Evolutionary conservation across 1,140 invertebrate genomes (phyloP).

Genomic region (Pygmarrhopalites habei): DNA sequence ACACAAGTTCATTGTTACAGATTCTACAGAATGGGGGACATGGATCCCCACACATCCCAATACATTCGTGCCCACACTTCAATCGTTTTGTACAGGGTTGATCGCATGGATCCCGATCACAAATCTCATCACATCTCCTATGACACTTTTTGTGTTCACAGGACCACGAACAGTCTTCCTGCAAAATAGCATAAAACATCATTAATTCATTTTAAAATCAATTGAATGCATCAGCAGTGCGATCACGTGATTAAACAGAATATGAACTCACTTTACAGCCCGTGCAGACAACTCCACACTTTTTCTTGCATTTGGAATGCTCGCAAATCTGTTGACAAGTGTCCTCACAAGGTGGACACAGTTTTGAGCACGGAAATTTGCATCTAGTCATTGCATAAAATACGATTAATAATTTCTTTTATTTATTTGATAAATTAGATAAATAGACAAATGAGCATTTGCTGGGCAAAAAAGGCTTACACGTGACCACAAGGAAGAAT

Average conservation of each 20-base stretch:
- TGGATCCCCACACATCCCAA: constrained; percentile 58
- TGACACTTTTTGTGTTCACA: constrained; percentile 54
- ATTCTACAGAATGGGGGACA: constrained; percentile 47
- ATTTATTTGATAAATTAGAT: not conserved
- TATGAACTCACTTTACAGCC: constrained; percentile 54
- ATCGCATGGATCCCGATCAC: constrained; percentile 49
- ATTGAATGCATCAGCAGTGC: constrained; percentile 54
- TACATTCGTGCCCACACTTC: constrained; percentile 11
- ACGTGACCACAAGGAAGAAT: constrained; percentile 57
- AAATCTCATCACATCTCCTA: constrained; percentile 50
- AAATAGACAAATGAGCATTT: not conserved
- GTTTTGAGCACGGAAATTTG: constrained; percentile 51
- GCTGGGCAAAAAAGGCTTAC: constrained; percentile 37
- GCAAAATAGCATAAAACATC: constrained; percentile 43
- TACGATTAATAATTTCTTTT: not conserved
- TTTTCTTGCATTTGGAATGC: constrained; percentile 50
- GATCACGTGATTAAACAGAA: too few species aligned
- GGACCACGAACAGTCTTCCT: constrained; percentile 42
- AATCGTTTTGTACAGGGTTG: constrained; percentile 48
- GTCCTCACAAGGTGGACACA: constrained; percentile 56
- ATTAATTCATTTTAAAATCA: constrained; percentile 54
- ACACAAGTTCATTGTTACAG: constrained; percentile 48
- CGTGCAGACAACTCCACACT: constrained; percentile 55
- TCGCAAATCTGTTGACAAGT: constrained; percentile 53
- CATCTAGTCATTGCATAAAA: constrained; percentile 48